Conservation (phyloP, 2,888 invertebrate genomes). For the Synergus japonicus region DNA sequence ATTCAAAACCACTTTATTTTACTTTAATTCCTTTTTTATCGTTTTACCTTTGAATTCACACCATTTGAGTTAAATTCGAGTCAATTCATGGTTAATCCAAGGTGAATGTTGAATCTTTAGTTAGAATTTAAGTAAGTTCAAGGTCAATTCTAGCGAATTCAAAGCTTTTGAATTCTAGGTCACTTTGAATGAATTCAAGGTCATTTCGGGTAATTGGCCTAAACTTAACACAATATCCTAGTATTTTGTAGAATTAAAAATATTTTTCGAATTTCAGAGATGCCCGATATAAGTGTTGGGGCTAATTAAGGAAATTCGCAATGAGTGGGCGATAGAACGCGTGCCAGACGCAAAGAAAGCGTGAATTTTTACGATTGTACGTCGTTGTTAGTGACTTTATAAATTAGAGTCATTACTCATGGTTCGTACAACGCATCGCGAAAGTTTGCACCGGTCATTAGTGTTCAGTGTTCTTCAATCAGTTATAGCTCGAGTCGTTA, state of each 20-base stretch:
- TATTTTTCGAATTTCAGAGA: constrained; percentile 29
- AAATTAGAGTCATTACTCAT: constrained; percentile 62
- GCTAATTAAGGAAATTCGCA: constrained; percentile 52
- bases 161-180: neutral
- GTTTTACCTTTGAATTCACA: too few species aligned
- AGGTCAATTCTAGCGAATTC: neutral
- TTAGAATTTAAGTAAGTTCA: too few species aligned
- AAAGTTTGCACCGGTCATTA: constrained; percentile 24
- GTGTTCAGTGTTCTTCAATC: constrained; percentile 25
- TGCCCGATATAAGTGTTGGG: constrained; percentile 42
- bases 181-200: neutral
- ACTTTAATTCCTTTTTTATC: too few species aligned
- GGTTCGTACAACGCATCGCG: constrained; percentile 27
- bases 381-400: constrained; percentile 61
- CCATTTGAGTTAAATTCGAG: too few species aligned
- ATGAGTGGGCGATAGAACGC: constrained; percentile 52
- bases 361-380: constrained; percentile 63
- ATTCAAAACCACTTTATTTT: too few species aligned
- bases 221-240: too few species aligned
- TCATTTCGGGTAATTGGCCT: neutral
- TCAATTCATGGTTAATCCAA: too few species aligned
- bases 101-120: too few species aligned
- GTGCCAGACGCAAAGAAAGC: constrained; percentile 62
- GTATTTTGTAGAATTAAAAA: neutral
- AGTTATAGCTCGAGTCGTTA: neutral